Evolutionary conservation across 2,113 vertebrate genomes (phyloP).

Genomic region (Neotoma lepida): DNA sequence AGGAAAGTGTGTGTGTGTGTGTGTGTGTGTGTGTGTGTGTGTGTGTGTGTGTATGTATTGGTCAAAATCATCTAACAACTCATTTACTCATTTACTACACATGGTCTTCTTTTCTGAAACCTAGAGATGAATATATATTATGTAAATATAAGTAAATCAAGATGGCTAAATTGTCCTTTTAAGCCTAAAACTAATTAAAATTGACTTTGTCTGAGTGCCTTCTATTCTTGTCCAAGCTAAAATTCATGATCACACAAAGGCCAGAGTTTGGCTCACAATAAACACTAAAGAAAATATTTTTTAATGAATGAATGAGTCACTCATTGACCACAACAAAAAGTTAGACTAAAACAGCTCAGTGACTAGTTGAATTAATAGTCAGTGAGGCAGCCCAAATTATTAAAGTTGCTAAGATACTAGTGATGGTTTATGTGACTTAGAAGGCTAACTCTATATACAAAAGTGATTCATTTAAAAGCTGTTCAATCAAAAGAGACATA

Average conservation of each 20-base stretch:
- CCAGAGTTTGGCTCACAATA: neutral
- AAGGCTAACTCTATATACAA: neutral
- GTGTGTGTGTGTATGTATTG: neutral
- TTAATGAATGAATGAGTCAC: neutral
- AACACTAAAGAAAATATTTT: neutral
- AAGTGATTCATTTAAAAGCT: neutral
- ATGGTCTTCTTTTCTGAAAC: neutral
- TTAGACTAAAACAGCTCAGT: neutral
- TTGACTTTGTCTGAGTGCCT: neutral
- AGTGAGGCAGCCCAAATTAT: neutral
- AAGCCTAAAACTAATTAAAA: neutral
- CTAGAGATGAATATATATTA: neutral
- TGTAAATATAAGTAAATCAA: constrained; percentile 4
- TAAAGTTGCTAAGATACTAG: neutral
- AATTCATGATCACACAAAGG: neutral
- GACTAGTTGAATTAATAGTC: neutral
- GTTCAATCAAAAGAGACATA: neutral
- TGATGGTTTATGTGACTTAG: neutral
- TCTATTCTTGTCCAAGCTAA: neutral
- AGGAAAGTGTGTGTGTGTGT: too few species aligned
- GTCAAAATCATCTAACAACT: neutral
- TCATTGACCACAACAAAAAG: neutral
- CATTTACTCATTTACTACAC: neutral
- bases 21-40: neutral
- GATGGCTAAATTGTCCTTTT: constrained; percentile 33